phyloP scores from a whole-genome alignment of 2,113 vertebrate genomes.

The Hyperopisus bebe region DNA sequence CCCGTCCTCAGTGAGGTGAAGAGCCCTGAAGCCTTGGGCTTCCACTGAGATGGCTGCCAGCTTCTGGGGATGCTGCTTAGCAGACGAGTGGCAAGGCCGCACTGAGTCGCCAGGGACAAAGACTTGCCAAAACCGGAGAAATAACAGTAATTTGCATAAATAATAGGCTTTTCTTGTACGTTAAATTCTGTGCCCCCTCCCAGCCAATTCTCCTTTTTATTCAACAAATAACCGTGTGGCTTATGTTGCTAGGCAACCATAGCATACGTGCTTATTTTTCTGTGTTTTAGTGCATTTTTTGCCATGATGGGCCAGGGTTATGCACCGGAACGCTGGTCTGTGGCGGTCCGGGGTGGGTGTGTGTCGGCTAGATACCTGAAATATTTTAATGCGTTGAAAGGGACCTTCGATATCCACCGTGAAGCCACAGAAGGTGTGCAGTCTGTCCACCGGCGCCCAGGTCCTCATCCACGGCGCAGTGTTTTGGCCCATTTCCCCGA shows the following conservation, averaged over 20 bases:
- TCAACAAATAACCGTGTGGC: slow-evolving; percentile 56
- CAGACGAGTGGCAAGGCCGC: slow-evolving; percentile 33
- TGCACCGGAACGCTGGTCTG: slow-evolving; percentile 32
- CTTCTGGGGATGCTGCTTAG: slow-evolving; percentile 33
- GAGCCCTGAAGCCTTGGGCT: slow-evolving; percentile 28
- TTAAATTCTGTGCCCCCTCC: background rate
- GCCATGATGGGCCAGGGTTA: slow-evolving; percentile 40
- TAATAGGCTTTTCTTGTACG: slow-evolving; percentile 41
- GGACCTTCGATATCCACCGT: background rate
- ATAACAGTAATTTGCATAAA: slow-evolving; percentile 46
- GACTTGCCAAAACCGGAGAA: slow-evolving; percentile 42
- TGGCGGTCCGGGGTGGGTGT: slow-evolving; percentile 15
- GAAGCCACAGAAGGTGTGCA: background rate
- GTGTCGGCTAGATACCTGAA: background rate
- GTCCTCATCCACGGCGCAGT: background rate
- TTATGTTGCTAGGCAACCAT: slow-evolving; percentile 60
- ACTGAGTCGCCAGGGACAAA: slow-evolving; percentile 34
- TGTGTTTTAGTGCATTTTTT: slow-evolving; percentile 45
- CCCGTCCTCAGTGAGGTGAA: slow-evolving; percentile 16
- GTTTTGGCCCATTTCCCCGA: background rate
- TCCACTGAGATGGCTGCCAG: slow-evolving; percentile 39
- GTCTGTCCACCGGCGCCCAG: background rate
- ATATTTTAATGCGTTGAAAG: background rate
- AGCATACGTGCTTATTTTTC: slow-evolving; percentile 46
- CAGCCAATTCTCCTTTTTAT: slow-evolving; percentile 40